These are phyloP conservation scores for Drosophila tristis DNA, from an alignment of 1,140 invertebrate species.

Conservation along the genomic window DNA sequence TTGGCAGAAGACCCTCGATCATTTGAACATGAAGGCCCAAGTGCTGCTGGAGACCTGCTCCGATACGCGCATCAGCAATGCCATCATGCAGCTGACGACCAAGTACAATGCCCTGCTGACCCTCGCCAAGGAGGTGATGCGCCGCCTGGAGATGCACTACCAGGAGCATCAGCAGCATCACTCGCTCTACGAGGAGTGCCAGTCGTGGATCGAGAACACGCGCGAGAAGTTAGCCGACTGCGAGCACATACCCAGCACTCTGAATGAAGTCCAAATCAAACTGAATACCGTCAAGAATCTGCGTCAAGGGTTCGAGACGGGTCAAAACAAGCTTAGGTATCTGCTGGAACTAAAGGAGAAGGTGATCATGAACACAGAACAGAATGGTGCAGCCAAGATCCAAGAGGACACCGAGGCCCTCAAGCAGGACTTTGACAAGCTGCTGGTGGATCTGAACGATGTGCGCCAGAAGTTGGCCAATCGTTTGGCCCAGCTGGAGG, in stretches of 20 bases:
- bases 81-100: slow-evolving; percentile 96
- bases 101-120: slow-evolving; percentile 97
- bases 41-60: slow-evolving; percentile 95
- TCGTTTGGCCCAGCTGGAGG: slow-evolving; percentile 91
- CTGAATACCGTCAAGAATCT: slow-evolving; percentile 93
- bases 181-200: slow-evolving; percentile 94
- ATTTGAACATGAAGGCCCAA: slow-evolving; percentile 96
- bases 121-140: slow-evolving; percentile 96
- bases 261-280: slow-evolving; percentile 93
- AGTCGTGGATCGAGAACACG: slow-evolving; percentile 95
- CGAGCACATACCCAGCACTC: slow-evolving; percentile 89
- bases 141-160: slow-evolving; percentile 94
- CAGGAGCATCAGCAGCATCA: slow-evolving; percentile 96
- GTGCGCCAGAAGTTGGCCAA: slow-evolving; percentile 89
- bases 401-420: slow-evolving; percentile 95
- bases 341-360: slow-evolving; percentile 95
- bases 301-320: slow-evolving; percentile 93
- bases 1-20: slow-evolving; percentile 96
- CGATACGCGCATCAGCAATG: slow-evolving; percentile 96
- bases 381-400: slow-evolving; percentile 92
- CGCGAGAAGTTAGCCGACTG: slow-evolving; percentile 92
- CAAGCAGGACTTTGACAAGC: slow-evolving; percentile 94
- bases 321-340: slow-evolving; percentile 95
- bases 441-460: slow-evolving; percentile 92
- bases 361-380: slow-evolving; percentile 96